A percentile compares a stretch with the other conserved stretches of the same genome.
Evolutionary conservation across 2,888 invertebrate species (phyloP).

Genomic region (Latrodectus elegans): DNA sequence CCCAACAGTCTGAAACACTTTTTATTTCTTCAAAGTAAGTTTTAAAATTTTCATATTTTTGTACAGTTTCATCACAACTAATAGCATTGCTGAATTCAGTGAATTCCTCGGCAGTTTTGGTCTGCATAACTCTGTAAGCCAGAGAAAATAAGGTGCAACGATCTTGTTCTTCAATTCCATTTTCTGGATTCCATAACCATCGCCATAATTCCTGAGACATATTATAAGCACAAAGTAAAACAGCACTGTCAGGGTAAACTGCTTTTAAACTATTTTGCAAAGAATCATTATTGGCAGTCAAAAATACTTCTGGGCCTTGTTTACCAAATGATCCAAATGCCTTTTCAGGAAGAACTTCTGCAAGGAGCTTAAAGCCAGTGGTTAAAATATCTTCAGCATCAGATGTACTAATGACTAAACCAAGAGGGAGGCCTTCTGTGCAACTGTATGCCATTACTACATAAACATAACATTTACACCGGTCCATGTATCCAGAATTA

Average conservation of each 20-base stretch:
- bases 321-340: conserved; percentile 59
- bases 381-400: conserved; percentile 44
- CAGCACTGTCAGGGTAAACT: conserved; percentile 61
- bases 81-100: conserved; percentile 34
- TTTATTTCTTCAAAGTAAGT: conserved; percentile 51
- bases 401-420: conserved; percentile 56
- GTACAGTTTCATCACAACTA: conserved; percentile 29
- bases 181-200: conserved; percentile 57
- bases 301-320: conserved; percentile 61
- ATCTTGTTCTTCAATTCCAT: conserved; percentile 50
- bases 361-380: conserved; percentile 59
- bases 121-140: conserved; percentile 58
- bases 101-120: conserved; percentile 58
- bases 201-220: conserved; percentile 62
- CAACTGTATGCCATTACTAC: conserved; percentile 62
- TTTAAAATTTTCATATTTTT: conserved; percentile 57
- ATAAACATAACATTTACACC: conserved; percentile 55
- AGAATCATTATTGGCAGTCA: conserved; percentile 57
- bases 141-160: conserved; percentile 48
- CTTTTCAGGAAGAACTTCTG: conserved; percentile 59
- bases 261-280: conserved; percentile 49
- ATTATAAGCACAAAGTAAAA: conserved; percentile 59
- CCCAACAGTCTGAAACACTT: conserved; percentile 48
- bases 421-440: conserved; percentile 58
- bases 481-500: conserved; percentile 56